Conservation (phyloP, 2,888 invertebrate species). For the Gari tellinella region DNA sequence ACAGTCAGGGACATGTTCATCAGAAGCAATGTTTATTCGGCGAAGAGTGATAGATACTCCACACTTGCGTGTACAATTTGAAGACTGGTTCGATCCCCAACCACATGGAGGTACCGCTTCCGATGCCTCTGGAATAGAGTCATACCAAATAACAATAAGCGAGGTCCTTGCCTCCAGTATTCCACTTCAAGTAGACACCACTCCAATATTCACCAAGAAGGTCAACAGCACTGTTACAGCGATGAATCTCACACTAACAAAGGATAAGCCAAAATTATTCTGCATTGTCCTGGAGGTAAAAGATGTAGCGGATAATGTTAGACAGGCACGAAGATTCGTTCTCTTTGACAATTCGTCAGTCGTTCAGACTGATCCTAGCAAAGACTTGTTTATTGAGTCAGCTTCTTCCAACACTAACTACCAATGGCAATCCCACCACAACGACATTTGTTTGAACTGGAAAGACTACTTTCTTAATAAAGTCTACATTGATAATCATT, state of each 20-base stretch:
- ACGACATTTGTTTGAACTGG: conserved; percentile 51
- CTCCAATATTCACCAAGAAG: conserved; percentile 9
- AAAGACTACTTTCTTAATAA: conserved; percentile 49
- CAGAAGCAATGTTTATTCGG: conserved; percentile 32
- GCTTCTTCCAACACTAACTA: conserved; percentile 34
- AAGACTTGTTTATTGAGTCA: conserved; percentile 33
- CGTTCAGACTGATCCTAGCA: conserved; percentile 6
- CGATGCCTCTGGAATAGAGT: conserved; percentile 43
- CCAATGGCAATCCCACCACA: conserved; percentile 61
- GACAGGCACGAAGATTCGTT: conserved; percentile 56
- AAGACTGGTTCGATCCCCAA: conserved; percentile 51
- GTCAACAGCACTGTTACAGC: conserved; percentile 1
- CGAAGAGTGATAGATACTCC: conserved; percentile 13
- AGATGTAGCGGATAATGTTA: conserved; percentile 58
- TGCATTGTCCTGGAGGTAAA: conserved; percentile 52
- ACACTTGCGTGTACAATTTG: conserved; percentile 11
- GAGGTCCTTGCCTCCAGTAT: conserved; percentile 17
- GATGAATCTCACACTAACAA: conserved; percentile 13
- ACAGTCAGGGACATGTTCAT: not conserved
- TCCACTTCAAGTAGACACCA: not conserved
- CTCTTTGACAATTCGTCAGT: conserved; percentile 55
- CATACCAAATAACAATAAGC: conserved; percentile 27
- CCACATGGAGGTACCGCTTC: not conserved
- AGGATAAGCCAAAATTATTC: conserved; percentile 41
- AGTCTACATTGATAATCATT: conserved; percentile 28